phyloP scores from a whole-genome alignment of 2,888 invertebrate species.

The Rotaria socialis region DNA sequence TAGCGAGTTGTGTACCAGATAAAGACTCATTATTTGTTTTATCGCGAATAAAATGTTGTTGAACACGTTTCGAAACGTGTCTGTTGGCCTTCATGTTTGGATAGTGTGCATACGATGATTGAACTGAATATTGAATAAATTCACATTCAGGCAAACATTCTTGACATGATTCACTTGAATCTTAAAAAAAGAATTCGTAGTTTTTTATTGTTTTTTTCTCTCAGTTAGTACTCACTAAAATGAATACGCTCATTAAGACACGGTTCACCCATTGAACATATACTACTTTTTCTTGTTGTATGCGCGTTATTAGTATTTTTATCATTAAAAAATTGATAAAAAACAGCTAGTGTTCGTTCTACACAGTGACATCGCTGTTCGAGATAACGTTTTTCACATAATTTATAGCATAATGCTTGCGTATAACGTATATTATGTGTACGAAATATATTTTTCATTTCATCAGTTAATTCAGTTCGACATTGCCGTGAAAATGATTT shows the following conservation, averaged over 20 bases:
- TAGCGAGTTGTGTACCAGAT: not conserved
- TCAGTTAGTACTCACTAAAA: no score
- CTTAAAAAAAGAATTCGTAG: no score
- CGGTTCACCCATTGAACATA: no score
- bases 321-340: not conserved
- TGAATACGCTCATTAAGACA: no score
- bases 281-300: no score
- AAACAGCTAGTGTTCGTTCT: not conserved
- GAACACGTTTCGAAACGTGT: not conserved
- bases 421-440: not conserved
- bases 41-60: not conserved
- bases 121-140: not conserved
- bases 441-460: not conserved
- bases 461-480: not conserved
- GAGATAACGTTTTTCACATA: not conserved
- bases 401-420: constrained; percentile 3
- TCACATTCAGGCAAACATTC: constrained; percentile 26
- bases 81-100: not conserved
- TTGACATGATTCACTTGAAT: not conserved
- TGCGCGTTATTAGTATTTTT: no score
- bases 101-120: not conserved
- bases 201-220: no score
- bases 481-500: not conserved
- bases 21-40: not conserved
- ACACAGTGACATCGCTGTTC: not conserved